These are phyloP conservation scores for Ennomos fuscantarius DNA, from an alignment of 2,888 invertebrate species.

Conservation along the genomic window DNA sequence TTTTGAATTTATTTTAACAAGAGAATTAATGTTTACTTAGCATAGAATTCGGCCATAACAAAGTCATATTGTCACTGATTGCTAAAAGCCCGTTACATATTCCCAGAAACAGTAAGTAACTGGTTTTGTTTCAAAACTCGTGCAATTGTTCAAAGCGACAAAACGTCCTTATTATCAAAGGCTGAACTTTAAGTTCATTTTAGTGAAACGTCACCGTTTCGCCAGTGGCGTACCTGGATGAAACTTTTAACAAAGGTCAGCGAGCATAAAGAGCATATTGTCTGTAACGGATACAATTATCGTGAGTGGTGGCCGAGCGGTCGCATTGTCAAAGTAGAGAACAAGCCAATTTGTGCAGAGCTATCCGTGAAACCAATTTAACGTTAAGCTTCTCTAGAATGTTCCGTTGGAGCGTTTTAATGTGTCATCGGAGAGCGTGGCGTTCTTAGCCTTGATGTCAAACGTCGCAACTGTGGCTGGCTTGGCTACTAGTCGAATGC, in stretches of 20 bases:
- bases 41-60: no score
- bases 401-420: conserved; percentile 34
- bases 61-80: conserved; percentile 3
- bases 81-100: conserved; percentile 22
- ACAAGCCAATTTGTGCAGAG: conserved; percentile 56
- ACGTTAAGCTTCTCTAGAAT: conserved; percentile 39
- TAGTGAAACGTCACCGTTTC: conserved; percentile 21
- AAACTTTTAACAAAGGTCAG: conserved; percentile 48
- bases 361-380: conserved; percentile 54
- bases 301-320: conserved; percentile 49
- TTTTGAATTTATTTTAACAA: no score
- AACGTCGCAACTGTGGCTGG: conserved; percentile 13
- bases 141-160: conserved; percentile 27
- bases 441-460: conserved; percentile 21
- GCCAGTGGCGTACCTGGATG: conserved; percentile 31
- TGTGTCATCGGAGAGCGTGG: conserved; percentile 31
- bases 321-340: conserved; percentile 51
- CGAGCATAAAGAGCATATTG: conserved; percentile 50
- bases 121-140: conserved; percentile 30
- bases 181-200: conserved; percentile 33
- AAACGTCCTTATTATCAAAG: conserved; percentile 36
- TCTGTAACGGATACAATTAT: conserved; percentile 71
- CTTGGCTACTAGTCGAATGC: conserved; percentile 26
- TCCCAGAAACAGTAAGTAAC: conserved; percentile 12
- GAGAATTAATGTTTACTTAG: no score